Percentiles rank a stretch among this genome's conserved stretches.
Conservation (phyloP, 92 coral and sea anemone genomes). For the Siderastrea siderea region DNA sequence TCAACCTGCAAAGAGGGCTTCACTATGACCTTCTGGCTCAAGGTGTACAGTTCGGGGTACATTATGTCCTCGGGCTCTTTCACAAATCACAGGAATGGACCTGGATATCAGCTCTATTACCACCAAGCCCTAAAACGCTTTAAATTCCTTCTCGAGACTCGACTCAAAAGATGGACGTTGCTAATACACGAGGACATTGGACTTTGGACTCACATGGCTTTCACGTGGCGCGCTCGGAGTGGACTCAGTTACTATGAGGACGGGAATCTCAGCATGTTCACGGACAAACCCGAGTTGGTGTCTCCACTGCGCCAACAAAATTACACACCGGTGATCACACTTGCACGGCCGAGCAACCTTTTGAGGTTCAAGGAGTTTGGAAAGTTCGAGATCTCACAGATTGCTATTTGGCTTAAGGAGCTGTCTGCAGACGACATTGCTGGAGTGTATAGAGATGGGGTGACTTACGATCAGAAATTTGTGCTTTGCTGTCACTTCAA, state of each 20-base stretch:
- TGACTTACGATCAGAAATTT: slow-evolving; percentile 50
- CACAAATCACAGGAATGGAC: slow-evolving; percentile 90
- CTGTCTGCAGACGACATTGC: slow-evolving; percentile 70
- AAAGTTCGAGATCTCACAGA: slow-evolving; percentile 88
- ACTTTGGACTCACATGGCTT: slow-evolving; percentile 94
- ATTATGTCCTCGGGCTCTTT: slow-evolving; percentile 95
- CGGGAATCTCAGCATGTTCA: slow-evolving; percentile 75
- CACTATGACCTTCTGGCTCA: slow-evolving; percentile 95
- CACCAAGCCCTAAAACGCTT: slow-evolving; percentile 70
- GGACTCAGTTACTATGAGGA: slow-evolving; percentile 85
- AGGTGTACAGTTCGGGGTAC: slow-evolving; percentile 79
- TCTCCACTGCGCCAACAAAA: slow-evolving; percentile 53
- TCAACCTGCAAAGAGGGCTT: slow-evolving; percentile 85
- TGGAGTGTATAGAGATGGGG: slow-evolving; percentile 74
- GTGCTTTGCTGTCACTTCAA: slow-evolving; percentile 82
- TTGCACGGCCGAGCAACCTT: slow-evolving; percentile 86
- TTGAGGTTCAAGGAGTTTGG: slow-evolving; percentile 76
- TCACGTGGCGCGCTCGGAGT: slow-evolving; percentile 75
- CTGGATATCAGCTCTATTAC: slow-evolving; percentile 91
- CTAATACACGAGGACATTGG: slow-evolving; percentile 69
- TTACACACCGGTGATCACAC: slow-evolving; percentile 83
- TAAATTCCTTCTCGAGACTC: slow-evolving; percentile 82
- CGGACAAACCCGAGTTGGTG: slow-evolving; percentile 51
- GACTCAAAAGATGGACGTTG: slow-evolving; percentile 76
- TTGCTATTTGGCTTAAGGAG: slow-evolving; percentile 92